Evolutionary conservation across 2,113 vertebrate species (phyloP), one percentile per base, ranked within the genome.

Genomic region (Chamaetylas fuelleborni): DNA sequence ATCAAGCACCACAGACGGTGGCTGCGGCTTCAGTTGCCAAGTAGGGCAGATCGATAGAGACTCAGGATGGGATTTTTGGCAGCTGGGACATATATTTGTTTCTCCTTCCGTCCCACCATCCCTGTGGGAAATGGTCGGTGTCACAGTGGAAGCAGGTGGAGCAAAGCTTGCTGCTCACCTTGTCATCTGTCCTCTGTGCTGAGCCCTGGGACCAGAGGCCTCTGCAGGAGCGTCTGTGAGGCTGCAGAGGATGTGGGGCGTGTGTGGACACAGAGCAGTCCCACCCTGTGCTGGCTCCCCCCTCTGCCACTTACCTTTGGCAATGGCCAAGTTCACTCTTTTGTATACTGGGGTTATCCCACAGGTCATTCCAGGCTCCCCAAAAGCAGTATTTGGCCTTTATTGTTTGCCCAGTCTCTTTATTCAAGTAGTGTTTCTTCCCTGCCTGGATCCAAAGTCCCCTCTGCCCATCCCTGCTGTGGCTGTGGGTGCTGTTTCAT

Each of bases 21-120:
- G 86, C 95, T 97, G 94, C 84, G 84, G 93, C 80, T 67, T 34
- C 65, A 87, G 92, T 74, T 97, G 97, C 97, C 96, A 96, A 96
- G 95, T 96, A 96, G 97, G 95, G 86, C 96, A 95, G 96, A 95
- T 97, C 95, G 1, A 97, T 96, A 91, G 51, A 82, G 88, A 29
- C 78, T 73, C 82, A 87, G 57, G 65, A 48, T 77, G 87, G 87
- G 87, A 88, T 87, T 95, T 91, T 93, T 95, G 96, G 96, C 95
- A 95, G 90, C 95, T 91, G 79, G 92, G 77, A 72, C 83, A 19
- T 87, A 12, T 33, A 25, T 89, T 83, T 78, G 71, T 90, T 77
- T 80, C 56, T 94, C 36, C 64, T 83, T 29, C 81, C 12, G 3
- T 90, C 51, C 86, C 72, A 62, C 80, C 76, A n/a, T 53, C 65